Evolutionary conservation across 1,140 invertebrate species (phyloP), one percentile per base, ranked within the genome.

Genomic region (Drosophila sp.): DNA sequence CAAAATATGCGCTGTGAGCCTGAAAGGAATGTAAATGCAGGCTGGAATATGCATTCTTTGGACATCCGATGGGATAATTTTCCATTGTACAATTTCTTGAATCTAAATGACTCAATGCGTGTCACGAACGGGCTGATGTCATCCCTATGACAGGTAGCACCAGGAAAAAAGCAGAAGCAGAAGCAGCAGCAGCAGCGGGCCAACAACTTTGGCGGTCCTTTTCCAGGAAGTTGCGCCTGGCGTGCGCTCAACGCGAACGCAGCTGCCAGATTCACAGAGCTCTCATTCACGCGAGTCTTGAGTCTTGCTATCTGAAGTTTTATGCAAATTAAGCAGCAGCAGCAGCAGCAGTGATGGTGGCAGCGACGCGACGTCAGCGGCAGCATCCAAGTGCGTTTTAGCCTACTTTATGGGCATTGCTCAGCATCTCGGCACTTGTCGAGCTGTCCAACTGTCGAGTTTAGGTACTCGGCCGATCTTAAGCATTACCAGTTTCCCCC

Each of bases 151-250:
- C 86, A 85, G 85, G 78, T 90, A 64, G 60, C 55, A 56, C 38
- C 25, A 55, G 44, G 47, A 32, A 47, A 47, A 63, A 63, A 68
- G 58, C 66, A 58, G 40, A 63, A 68, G 58, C 66, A 58, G 40
- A 63, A 68, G 75, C 82, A 78, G 64, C 44, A 17, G 25, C 44
- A 38, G 29, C n/a, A 33, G 32, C 56, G 56, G 23, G 32, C 56
- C 56, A 38, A 32, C 83, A 86, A 86, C 83, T 87, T 86, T 86
- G 83, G 83, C 83, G 83, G 83, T 86, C 83, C 83, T 87, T 87
- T 87, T 87, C 83, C 83, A 83, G 83, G 83, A 87, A 87, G 83
- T 87, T 87, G 83, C 84, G 83, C 83, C 83, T 87, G 84, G 84
- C 83, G 83, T 87, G 83, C 80, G 79, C 80, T 86, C 73, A 72